Evolutionary conservation across 2,888 invertebrate genomes (phyloP), one percentile per base, ranked within the genome.

Genomic region (Amblyteles armatorius): DNA sequence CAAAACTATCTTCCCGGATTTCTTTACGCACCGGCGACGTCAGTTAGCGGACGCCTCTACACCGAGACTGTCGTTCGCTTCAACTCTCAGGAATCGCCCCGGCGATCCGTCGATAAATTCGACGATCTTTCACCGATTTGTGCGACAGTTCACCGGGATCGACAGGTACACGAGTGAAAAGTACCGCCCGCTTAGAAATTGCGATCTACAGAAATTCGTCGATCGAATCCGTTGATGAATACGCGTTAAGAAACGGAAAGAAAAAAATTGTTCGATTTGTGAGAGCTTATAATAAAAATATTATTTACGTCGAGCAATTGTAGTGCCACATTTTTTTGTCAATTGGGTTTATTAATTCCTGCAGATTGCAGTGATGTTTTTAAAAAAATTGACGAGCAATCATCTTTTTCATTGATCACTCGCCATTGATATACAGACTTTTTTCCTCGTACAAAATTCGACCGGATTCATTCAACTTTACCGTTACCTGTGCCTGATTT

Each of bases 1-100:
- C 83, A 91, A 90, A 91, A 92, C 90, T 90, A 85, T 91, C 90
- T 90, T 91, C 90, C 89, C 89, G 89, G 89, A 90, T 88, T 88
- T 89, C 90, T 90, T 91, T 90, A 90, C 87, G 87, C 77, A 86
- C 87, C 86, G 87, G 86, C 88, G 87, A 87, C 72, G 87, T 44
- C 83, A 85, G 86, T 52, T 77, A 82, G 85, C 82, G 48, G 63
- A 65, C 77, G 76, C 72, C 36, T 68, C 82, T 77, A 77, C 82
- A 80, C 63, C 82, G 82, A 74, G 52, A 79, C 77, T 44, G 69
- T 83, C 83, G 84, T 85, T 80, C 77, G 72, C 72, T 74, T 65
- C 67, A 72, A 44, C 72, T 79, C 67, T 82, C 77, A 87, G 86
- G 13, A 44, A 87, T 84, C 68, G 52, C 79, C 83, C 57, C 29